Conservation (phyloP, 2,888 invertebrate species). For the Cheilosia pagana region DNA sequence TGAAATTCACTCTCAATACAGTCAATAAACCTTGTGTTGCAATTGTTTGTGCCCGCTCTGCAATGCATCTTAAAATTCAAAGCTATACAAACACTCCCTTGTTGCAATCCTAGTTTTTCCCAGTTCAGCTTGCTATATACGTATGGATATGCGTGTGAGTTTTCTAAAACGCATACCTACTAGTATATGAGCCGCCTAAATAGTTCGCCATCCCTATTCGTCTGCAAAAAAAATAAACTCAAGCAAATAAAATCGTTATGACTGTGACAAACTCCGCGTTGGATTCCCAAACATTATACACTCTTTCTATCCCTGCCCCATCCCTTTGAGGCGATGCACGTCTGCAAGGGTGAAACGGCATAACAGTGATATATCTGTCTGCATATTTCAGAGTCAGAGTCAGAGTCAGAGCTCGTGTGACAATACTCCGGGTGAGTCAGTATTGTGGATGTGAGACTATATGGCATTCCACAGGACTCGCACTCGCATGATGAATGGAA, state of each 20-base stretch:
- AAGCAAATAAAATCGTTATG: slow-evolving; percentile 11
- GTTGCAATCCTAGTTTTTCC: too few species aligned
- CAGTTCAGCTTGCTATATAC: too few species aligned
- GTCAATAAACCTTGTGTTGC: too few species aligned
- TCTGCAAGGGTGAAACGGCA: slow-evolving; percentile 22
- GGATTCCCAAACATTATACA: slow-evolving; percentile 26
- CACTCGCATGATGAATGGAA: slow-evolving; percentile 66
- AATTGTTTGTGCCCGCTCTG: too few species aligned
- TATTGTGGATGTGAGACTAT: slow-evolving; percentile 30
- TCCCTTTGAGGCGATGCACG: slow-evolving; percentile 23
- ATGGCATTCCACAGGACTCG: slow-evolving; percentile 46
- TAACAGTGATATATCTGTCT: slow-evolving; percentile 58
- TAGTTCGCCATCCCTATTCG: too few species aligned
- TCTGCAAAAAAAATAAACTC: neutral
- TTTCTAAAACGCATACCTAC: too few species aligned
- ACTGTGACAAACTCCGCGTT: slow-evolving; percentile 46
- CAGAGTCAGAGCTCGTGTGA: slow-evolving; percentile 18
- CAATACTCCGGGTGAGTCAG: slow-evolving; percentile 36
- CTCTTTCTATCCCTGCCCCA: neutral
- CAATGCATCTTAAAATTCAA: too few species aligned
- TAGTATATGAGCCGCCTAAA: too few species aligned
- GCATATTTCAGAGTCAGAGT: slow-evolving; percentile 47
- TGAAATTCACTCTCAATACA: too few species aligned
- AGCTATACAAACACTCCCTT: too few species aligned
- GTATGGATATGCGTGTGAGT: too few species aligned